Percentiles rank a stretch among this genome's conserved stretches.
These are phyloP conservation scores for Gobiocypris rarus DNA, from an alignment of 2,113 vertebrate species.

Conservation along the genomic window DNA sequence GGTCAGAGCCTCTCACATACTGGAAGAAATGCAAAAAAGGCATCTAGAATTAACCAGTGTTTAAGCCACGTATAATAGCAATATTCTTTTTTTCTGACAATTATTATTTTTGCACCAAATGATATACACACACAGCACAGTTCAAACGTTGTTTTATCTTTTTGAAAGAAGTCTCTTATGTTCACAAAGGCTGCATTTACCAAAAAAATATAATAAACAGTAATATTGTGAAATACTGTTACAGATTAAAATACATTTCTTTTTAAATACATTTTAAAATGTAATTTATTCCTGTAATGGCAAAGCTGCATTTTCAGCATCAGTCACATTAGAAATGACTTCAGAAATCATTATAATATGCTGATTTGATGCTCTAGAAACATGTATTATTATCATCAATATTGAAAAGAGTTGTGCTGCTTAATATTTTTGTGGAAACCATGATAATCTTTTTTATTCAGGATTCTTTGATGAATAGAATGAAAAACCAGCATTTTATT, in stretches of 20 bases:
- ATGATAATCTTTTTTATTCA: too few relatives aligned
- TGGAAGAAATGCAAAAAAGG: slow-evolving; percentile 57
- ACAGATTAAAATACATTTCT: not conserved
- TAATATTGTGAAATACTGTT: not conserved
- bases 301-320: not conserved
- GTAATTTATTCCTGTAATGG: not conserved
- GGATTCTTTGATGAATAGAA: too few relatives aligned
- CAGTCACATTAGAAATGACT: not conserved
- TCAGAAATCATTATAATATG: not conserved
- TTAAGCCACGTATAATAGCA: not conserved
- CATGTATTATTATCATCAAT: not conserved
- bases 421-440: not conserved
- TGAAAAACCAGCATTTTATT: not conserved
- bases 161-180: too few relatives aligned
- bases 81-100: not conserved
- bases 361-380: not conserved
- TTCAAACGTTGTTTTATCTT: too few relatives aligned
- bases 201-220: not conserved
- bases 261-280: not conserved
- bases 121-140: not conserved
- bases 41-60: not conserved
- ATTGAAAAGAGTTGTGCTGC: too few relatives aligned
- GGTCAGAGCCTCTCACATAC: slow-evolving; percentile 98
- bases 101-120: not conserved
- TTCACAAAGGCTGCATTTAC: too few relatives aligned